phyloP scores from a whole-genome alignment of 2,797 vertebrate genomes.

The Betta splendens region DNA sequence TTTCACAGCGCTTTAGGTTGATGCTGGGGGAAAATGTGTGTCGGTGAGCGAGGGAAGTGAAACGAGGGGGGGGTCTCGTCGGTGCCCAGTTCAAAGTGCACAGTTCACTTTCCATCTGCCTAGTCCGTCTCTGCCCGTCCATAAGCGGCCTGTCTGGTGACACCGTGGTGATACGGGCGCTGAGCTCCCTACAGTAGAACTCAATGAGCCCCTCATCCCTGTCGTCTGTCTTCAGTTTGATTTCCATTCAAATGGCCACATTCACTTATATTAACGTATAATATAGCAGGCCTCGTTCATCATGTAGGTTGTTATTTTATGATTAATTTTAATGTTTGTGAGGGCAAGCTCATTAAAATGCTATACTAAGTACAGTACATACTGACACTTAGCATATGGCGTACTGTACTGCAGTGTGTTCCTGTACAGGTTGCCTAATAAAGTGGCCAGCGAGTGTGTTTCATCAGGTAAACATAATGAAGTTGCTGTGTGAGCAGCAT shows the following conservation, averaged over 20 bases:
- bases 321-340: too few relatives aligned
- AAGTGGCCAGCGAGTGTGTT: too few relatives aligned
- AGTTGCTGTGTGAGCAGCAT: too few relatives aligned
- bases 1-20: constrained; percentile 37
- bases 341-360: too few relatives aligned
- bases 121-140: constrained; percentile 28
- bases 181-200: constrained; percentile 12
- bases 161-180: constrained; percentile 11
- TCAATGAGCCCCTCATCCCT: neutral
- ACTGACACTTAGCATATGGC: too few relatives aligned
- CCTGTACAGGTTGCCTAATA: too few relatives aligned
- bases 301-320: too few relatives aligned
- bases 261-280: too few relatives aligned
- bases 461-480: too few relatives aligned
- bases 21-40: constrained; percentile 13
- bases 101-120: constrained; percentile 52
- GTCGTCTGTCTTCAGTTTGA: neutral
- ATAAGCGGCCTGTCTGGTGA: constrained; percentile 43
- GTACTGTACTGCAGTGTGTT: too few relatives aligned
- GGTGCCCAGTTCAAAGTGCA: constrained; percentile 61
- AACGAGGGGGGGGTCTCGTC: constrained; percentile 10
- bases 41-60: neutral
- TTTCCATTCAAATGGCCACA: neutral
- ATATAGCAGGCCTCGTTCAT: too few relatives aligned
- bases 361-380: too few relatives aligned